phyloP scores from a whole-genome alignment of 1,140 invertebrate species.

The Drosophila melanica region DNA sequence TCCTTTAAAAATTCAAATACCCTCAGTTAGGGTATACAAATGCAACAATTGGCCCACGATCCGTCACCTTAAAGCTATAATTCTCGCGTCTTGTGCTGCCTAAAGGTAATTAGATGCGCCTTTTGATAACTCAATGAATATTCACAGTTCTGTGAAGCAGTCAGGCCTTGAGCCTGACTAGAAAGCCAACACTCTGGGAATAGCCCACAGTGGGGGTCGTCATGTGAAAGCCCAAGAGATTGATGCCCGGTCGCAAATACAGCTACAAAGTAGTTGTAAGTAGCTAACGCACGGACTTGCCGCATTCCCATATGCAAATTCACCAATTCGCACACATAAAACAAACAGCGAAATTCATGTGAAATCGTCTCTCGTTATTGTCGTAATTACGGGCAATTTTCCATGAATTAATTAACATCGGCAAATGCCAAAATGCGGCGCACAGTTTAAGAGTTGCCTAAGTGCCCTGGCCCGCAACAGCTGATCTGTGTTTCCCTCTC shows the following conservation, averaged over 20 bases:
- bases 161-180: constrained; percentile 15
- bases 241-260: constrained; percentile 30
- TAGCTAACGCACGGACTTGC: not conserved
- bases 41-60: constrained; percentile 38
- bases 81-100: constrained; percentile 37
- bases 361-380: constrained; percentile 72
- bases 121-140: constrained; percentile 77
- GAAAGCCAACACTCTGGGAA: constrained; percentile 59
- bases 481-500: constrained; percentile 6
- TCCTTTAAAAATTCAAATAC: not conserved
- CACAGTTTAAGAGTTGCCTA: constrained; percentile 56
- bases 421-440: constrained; percentile 38
- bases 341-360: constrained; percentile 60
- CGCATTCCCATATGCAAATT: constrained; percentile 52
- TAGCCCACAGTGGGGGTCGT: constrained; percentile 59
- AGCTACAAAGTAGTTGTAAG: constrained; percentile 9
- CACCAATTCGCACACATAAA: constrained; percentile 5
- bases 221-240: constrained; percentile 48
- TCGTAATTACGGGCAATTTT: constrained; percentile 78
- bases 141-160: constrained; percentile 43
- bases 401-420: constrained; percentile 76
- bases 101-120: constrained; percentile 63
- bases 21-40: constrained; percentile 6
- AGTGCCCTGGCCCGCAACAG: constrained; percentile 32
- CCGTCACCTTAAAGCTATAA: constrained; percentile 69